These are phyloP conservation scores for Chondrosia reniformis DNA, from an alignment of 37 sponge, comb jelly and placozoan species.

Conservation along the genomic window DNA sequence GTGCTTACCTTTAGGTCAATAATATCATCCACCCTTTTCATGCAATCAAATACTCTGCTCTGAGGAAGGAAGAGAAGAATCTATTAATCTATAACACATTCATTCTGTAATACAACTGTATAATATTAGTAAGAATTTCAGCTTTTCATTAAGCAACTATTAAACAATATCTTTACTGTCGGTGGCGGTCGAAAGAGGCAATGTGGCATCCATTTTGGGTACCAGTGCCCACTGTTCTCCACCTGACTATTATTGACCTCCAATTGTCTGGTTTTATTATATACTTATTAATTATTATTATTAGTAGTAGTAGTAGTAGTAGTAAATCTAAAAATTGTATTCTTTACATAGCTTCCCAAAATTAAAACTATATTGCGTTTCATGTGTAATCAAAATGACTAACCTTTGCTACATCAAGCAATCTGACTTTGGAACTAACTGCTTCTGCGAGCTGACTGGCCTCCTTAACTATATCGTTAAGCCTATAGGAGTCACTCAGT, in stretches of 20 bases:
- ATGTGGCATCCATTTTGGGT: too few relatives aligned
- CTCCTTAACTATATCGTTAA: constrained; percentile 30
- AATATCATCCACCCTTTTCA: constrained; percentile 93
- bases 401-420: constrained; percentile 83
- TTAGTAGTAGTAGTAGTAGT: too few relatives aligned
- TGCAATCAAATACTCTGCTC: constrained; percentile 73
- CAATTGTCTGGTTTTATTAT: too few relatives aligned
- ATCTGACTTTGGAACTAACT: constrained; percentile 81
- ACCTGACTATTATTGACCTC: too few relatives aligned
- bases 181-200: too few relatives aligned
- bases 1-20: constrained; percentile 73
- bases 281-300: too few relatives aligned
- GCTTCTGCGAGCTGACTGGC: constrained; percentile 74
- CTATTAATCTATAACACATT: not conserved
- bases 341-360: too few relatives aligned
- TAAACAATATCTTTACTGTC: too few relatives aligned
- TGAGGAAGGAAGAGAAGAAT: constrained; percentile 5
- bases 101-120: not conserved
- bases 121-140: too few relatives aligned
- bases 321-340: too few relatives aligned
- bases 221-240: too few relatives aligned
- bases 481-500: constrained; percentile 11
- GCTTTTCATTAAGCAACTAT: too few relatives aligned
- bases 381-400: not conserved
- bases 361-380: not conserved